phyloP scores from a whole-genome alignment of 1,140 invertebrate genomes.

The Drosophila ercepeae region DNA sequence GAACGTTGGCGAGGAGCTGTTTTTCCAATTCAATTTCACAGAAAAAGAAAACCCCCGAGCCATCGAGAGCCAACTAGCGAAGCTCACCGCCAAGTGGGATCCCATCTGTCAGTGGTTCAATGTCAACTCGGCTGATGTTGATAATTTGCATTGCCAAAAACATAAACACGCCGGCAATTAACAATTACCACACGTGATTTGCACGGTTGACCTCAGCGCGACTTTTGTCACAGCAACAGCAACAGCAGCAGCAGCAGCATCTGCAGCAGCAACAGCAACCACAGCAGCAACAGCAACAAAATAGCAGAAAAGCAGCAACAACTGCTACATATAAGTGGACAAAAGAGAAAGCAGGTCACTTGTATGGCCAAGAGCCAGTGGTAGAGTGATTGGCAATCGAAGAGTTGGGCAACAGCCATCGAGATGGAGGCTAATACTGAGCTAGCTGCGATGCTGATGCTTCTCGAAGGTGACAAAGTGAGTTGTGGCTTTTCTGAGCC shows the following conservation, averaged over 20 bases:
- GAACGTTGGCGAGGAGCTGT: slow-evolving; percentile 59
- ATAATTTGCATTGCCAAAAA: slow-evolving; percentile 51
- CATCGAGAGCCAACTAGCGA: neutral
- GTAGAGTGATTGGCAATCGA: slow-evolving; percentile 77
- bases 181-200: slow-evolving; percentile 72
- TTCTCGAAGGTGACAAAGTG: slow-evolving; percentile 77
- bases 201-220: slow-evolving; percentile 54
- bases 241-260: slow-evolving; percentile 11
- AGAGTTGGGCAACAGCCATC: slow-evolving; percentile 69
- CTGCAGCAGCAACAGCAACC: neutral
- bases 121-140: slow-evolving; percentile 26
- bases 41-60: slow-evolving; percentile 20
- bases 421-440: slow-evolving; percentile 67
- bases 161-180: slow-evolving; percentile 32
- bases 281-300: slow-evolving; percentile 7
- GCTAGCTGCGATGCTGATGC: slow-evolving; percentile 22
- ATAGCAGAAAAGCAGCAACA: slow-evolving; percentile 18
- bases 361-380: slow-evolving; percentile 73
- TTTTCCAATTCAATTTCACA: slow-evolving; percentile 62
- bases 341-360: slow-evolving; percentile 82
- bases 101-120: slow-evolving; percentile 39
- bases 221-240: slow-evolving; percentile 43
- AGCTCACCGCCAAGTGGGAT: neutral
- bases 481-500: slow-evolving; percentile 32
- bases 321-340: slow-evolving; percentile 71